phyloP scores from a whole-genome alignment of 1,140 invertebrate species.

The Calycopis cecrops region DNA sequence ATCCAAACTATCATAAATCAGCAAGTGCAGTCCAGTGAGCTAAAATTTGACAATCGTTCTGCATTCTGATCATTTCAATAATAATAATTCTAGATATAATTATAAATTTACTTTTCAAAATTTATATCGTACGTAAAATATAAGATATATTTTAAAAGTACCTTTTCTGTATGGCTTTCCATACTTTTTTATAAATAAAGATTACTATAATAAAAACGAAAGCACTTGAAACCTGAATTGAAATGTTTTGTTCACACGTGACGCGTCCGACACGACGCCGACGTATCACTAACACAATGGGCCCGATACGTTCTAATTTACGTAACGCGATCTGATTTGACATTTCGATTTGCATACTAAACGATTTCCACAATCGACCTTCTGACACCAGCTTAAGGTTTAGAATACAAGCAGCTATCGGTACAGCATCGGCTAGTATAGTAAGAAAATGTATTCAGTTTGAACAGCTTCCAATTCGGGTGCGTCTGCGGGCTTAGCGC shows the following conservation, averaged over 20 bases:
- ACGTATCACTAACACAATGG: neutral
- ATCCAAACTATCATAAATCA: too few species aligned
- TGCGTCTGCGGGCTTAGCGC: conserved; percentile 28
- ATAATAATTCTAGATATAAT: too few species aligned
- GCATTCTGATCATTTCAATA: too few species aligned
- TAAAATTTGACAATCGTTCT: too few species aligned
- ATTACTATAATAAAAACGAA: too few species aligned
- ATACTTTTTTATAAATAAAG: too few species aligned
- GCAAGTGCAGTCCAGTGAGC: too few species aligned
- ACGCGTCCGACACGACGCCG: conserved; percentile 11
- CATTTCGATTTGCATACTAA: conserved; percentile 19
- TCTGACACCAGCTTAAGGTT: conserved; percentile 11
- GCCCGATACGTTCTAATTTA: neutral
- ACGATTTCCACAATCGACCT: conserved; percentile 26
- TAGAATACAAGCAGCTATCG: neutral
- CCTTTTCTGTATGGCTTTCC: too few species aligned
- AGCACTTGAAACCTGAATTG: too few species aligned
- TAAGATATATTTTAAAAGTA: too few species aligned
- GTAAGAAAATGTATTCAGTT: conserved; percentile 25
- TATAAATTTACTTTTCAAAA: too few species aligned
- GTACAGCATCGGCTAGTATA: conserved; percentile 18
- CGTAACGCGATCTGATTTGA: conserved; percentile 26
- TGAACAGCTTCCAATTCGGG: conserved; percentile 28
- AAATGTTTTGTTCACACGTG: neutral
- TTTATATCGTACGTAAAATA: too few species aligned